These are phyloP conservation scores for Helicoverpa zea DNA, from an alignment of 1,140 invertebrate genomes.

Conservation along the genomic window DNA sequence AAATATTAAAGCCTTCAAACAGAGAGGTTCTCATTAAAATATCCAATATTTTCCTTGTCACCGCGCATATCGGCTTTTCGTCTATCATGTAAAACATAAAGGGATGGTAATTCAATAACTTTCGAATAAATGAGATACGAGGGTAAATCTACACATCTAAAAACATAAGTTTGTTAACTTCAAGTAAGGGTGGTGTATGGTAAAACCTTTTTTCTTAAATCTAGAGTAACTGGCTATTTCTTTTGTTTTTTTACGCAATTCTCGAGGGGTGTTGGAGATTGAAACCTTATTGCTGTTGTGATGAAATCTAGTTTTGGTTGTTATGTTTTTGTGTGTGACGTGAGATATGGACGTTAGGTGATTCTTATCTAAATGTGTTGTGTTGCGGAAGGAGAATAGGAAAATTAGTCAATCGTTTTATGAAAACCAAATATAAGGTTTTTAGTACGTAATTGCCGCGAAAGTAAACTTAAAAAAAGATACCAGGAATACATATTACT, in stretches of 20 bases:
- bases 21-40: slow-evolving; percentile 19
- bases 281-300: slow-evolving; percentile 17
- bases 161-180: slow-evolving; percentile 32
- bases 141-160: slow-evolving; percentile 33
- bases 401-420: no score
- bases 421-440: no score
- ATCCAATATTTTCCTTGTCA: slow-evolving; percentile 41
- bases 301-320: slow-evolving; percentile 26
- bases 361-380: no score
- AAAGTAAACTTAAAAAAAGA: no score
- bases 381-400: no score
- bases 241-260: slow-evolving; percentile 6
- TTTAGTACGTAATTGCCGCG: no score
- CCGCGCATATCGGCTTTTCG: slow-evolving; percentile 20
- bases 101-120: slow-evolving; percentile 24
- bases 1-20: slow-evolving; percentile 6
- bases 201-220: slow-evolving; percentile 6
- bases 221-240: slow-evolving; percentile 23
- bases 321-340: neutral
- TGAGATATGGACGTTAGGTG: neutral
- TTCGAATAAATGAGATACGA: slow-evolving; percentile 21
- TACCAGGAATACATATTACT: no score
- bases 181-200: slow-evolving; percentile 16
- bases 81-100: slow-evolving; percentile 18
- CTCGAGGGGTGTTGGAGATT: neutral